These are phyloP conservation scores for Netelia inedita DNA, from an alignment of 2,888 invertebrate species.

Conservation along the genomic window DNA sequence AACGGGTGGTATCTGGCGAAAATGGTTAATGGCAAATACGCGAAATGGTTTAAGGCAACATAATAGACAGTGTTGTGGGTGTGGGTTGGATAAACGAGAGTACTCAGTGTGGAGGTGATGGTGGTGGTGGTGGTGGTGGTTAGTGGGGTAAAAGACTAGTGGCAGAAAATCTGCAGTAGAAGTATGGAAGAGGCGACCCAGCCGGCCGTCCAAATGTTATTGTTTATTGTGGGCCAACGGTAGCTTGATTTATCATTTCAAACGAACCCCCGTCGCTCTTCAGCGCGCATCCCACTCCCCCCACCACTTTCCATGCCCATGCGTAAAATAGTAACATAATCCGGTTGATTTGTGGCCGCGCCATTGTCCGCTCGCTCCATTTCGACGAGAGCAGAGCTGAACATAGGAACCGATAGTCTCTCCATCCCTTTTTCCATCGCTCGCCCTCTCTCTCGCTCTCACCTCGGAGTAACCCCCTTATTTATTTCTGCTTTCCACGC, in stretches of 20 bases:
- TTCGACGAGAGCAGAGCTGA: constrained; percentile 75
- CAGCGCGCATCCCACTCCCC: background rate
- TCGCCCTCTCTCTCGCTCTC: constrained; percentile 11
- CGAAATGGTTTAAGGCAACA: background rate
- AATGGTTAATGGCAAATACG: no score
- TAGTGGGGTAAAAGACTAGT: constrained; percentile 18
- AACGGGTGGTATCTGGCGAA: no score
- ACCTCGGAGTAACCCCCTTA: constrained; percentile 30
- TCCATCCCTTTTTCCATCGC: constrained; percentile 51
- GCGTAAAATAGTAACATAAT: constrained; percentile 84
- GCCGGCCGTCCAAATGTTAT: constrained; percentile 81
- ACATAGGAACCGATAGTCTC: constrained; percentile 64
- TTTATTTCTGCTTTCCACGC: constrained; percentile 49
- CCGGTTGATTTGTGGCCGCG: constrained; percentile 83
- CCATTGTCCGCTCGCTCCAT: constrained; percentile 81
- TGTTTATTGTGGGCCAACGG: constrained; percentile 82
- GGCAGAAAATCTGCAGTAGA: constrained; percentile 51
- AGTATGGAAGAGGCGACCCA: constrained; percentile 65
- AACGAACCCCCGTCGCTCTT: constrained; percentile 60
- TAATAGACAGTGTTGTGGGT: constrained; percentile 23
- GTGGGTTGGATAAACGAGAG: constrained; percentile 6
- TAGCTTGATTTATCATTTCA: constrained; percentile 83
- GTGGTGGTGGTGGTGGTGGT: background rate
- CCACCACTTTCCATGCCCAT: constrained; percentile 73
- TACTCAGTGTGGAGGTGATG: constrained; percentile 5